These are phyloP conservation scores for Drosophila saltans DNA, from an alignment of 1,140 invertebrate genomes.

Conservation along the genomic window DNA sequence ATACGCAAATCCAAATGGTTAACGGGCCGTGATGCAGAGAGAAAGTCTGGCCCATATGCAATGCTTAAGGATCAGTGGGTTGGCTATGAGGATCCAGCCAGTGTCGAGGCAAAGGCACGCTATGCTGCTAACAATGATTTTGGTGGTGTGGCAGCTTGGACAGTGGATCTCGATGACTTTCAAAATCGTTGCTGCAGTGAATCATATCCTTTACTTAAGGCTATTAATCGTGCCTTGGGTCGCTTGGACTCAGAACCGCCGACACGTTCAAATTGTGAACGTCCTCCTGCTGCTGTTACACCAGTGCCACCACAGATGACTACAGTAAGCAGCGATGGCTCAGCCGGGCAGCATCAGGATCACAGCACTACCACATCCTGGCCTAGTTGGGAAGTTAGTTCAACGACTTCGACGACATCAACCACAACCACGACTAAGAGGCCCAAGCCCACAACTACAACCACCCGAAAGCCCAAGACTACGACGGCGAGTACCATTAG, in stretches of 20 bases:
- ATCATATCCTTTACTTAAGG: slow-evolving; percentile 89
- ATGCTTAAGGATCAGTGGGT: slow-evolving; percentile 94
- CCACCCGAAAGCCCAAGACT: slow-evolving; percentile 53
- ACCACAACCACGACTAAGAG: slow-evolving; percentile 38
- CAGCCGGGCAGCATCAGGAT: slow-evolving; percentile 49
- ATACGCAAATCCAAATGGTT: slow-evolving; percentile 86
- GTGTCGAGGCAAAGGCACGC: slow-evolving; percentile 86
- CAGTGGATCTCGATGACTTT: slow-evolving; percentile 95
- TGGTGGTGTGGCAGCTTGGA: slow-evolving; percentile 94
- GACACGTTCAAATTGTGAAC: slow-evolving; percentile 85
- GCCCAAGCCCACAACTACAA: slow-evolving; percentile 49
- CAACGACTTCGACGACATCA: slow-evolving; percentile 36
- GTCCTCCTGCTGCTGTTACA: slow-evolving; percentile 87
- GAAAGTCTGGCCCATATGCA: slow-evolving; percentile 89
- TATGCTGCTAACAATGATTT: slow-evolving; percentile 89
- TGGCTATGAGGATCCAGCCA: slow-evolving; percentile 92
- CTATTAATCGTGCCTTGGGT: slow-evolving; percentile 89
- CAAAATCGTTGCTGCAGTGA: slow-evolving; percentile 91
- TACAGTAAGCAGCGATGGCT: slow-evolving; percentile 84
- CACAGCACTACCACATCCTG: slow-evolving; percentile 82
- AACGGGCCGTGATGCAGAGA: slow-evolving; percentile 84
- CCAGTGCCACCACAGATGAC: slow-evolving; percentile 89
- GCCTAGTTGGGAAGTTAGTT: slow-evolving; percentile 83
- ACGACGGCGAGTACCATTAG: slow-evolving; percentile 41
- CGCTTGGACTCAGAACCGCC: slow-evolving; percentile 85